A percentile compares a stretch with the other conserved stretches of the same genome.
These are phyloP conservation scores for Cheilinus undulatus DNA, from an alignment of 2,113 vertebrate species.

Conservation along the genomic window DNA sequence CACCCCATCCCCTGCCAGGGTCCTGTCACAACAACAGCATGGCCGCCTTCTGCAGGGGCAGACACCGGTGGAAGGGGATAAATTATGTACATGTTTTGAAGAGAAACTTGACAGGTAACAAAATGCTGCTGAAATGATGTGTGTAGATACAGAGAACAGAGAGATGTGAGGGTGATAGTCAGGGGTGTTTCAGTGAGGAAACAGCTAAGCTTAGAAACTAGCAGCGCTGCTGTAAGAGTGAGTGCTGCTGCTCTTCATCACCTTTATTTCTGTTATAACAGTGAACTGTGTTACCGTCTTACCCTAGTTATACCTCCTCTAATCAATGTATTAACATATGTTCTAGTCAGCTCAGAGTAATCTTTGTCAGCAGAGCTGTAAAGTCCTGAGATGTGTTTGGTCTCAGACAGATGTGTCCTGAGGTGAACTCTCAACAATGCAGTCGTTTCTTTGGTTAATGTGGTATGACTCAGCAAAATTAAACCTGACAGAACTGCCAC, in stretches of 20 bases:
- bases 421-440: too few relatives aligned
- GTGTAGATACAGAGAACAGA: background rate
- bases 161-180: fast-evolving
- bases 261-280: too few relatives aligned
- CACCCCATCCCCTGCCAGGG: slow-evolving; percentile 41
- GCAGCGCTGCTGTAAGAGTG: background rate
- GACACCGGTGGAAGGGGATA: slow-evolving; percentile 71
- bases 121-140: fast-evolving
- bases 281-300: too few relatives aligned
- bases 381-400: too few relatives aligned
- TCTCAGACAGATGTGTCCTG: too few relatives aligned
- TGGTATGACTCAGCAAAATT: too few relatives aligned
- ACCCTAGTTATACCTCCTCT: too few relatives aligned
- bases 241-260: background rate
- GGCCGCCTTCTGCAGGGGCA: slow-evolving; percentile 76
- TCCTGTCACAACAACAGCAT: slow-evolving; percentile 79
- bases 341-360: too few relatives aligned
- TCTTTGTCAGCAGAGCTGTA: too few relatives aligned
- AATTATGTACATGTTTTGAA: slow-evolving; percentile 26
- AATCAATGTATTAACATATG: too few relatives aligned
- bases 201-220: background rate
- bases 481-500: too few relatives aligned
- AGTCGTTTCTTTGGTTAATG: too few relatives aligned
- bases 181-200: background rate
- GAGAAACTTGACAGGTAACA: slow-evolving; percentile 77